Evolutionary conservation across 2,113 vertebrate genomes (phyloP).

Genomic region (Neopipo cinnamomea): DNA sequence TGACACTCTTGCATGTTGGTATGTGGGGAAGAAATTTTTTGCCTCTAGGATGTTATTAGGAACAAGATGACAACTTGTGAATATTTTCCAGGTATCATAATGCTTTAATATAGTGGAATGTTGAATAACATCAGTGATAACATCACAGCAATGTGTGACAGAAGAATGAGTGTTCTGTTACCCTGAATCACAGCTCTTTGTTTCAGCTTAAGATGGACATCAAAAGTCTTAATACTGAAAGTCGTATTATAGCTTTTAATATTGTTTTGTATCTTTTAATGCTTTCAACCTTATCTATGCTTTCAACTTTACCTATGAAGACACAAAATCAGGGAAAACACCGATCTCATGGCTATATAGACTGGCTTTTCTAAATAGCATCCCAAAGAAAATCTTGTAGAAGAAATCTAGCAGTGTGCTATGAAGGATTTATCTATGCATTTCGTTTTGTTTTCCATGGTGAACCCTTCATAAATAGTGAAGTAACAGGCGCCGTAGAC

Average conservation of each 20-base stretch:
- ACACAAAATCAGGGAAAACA: not conserved
- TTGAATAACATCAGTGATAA: conserved; percentile 18
- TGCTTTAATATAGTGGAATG: not conserved
- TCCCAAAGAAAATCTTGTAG: not conserved
- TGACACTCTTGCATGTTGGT: not conserved
- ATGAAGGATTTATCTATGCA: not conserved
- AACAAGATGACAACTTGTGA: conserved; percentile 31
- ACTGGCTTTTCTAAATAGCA: not conserved
- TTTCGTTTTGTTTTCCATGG: not conserved
- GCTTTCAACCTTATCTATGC: not conserved
- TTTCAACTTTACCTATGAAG: not conserved
- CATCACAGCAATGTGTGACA: not conserved
- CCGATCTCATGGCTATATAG: not conserved
- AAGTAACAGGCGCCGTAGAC: not conserved
- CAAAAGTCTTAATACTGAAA: not conserved
- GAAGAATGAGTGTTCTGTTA: not conserved
- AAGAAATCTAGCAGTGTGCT: not conserved
- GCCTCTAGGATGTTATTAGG: conserved; percentile 28
- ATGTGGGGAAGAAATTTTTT: not conserved
- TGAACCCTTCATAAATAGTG: not conserved
- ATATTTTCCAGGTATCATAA: conserved; percentile 48
- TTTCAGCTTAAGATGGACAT: not conserved
- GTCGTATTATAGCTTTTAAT: not conserved
- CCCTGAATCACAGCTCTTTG: not conserved
- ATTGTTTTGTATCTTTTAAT: not conserved